Conservation (phyloP, 2,888 invertebrate species). For the Ecdyonurus torrentis region DNA sequence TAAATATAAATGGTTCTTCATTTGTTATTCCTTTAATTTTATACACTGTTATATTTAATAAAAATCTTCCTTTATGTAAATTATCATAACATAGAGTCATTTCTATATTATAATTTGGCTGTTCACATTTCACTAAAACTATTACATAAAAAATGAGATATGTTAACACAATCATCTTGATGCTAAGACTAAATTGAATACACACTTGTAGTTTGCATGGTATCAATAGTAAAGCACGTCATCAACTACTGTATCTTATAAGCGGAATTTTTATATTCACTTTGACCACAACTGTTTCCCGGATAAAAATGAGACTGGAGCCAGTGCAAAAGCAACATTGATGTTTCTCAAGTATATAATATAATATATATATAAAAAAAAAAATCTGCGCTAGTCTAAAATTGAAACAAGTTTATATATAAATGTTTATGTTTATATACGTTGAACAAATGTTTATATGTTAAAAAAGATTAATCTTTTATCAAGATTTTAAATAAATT, state of each 20-base stretch:
- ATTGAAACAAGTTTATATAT: too few relatives aligned
- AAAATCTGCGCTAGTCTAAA: too few relatives aligned
- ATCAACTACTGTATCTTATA: too few relatives aligned
- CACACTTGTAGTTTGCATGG: not conserved
- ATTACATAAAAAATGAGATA: too few relatives aligned
- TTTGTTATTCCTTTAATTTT: not conserved
- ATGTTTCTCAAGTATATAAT: not conserved
- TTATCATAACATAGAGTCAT: not conserved
- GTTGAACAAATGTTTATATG: too few relatives aligned
- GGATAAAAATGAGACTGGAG: not conserved
- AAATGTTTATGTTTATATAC: too few relatives aligned
- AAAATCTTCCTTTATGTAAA: not conserved
- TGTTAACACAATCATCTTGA: too few relatives aligned
- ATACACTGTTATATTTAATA: not conserved
- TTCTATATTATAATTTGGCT: not conserved
- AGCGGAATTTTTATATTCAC: too few relatives aligned
- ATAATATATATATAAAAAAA: too few relatives aligned
- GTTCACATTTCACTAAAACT: not conserved
- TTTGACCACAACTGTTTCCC: not conserved
- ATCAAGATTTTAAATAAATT: too few relatives aligned
- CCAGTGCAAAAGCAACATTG: not conserved
- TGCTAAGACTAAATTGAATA: too few relatives aligned
- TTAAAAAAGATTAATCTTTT: too few relatives aligned
- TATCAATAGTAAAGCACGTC: not conserved
- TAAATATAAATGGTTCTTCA: not conserved